Percentiles rank a stretch among this genome's conserved stretches.
phyloP scores from a whole-genome alignment of 2,113 vertebrate genomes.

The Numenius arquata region DNA sequence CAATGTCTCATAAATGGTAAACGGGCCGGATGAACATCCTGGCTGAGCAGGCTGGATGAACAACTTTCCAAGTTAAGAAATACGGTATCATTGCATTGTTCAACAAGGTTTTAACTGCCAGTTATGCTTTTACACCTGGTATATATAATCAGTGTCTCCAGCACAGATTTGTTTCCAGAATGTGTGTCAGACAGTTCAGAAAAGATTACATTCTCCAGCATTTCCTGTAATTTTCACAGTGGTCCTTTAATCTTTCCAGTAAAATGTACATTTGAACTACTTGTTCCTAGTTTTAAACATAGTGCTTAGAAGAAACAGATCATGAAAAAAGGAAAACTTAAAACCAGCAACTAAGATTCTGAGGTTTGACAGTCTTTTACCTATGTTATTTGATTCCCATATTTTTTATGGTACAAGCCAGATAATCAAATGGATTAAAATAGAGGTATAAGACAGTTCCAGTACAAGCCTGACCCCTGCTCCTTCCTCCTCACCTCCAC shows the following conservation, averaged over 20 bases:
- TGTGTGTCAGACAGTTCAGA: background rate
- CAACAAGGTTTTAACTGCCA: constrained; percentile 52
- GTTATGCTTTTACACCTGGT: constrained; percentile 3
- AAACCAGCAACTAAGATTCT: background rate
- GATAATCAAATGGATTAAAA: background rate
- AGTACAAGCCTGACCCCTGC: background rate
- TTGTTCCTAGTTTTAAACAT: background rate
- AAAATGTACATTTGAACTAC: background rate
- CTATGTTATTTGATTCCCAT: background rate
- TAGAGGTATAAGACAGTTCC: background rate
- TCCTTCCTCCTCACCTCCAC: background rate
- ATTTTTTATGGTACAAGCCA: background rate
- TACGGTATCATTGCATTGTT: constrained; percentile 10
- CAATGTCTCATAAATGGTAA: constrained; percentile 63
- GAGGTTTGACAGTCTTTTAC: background rate
- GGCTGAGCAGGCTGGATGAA: constrained; percentile 42
- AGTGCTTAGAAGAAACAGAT: background rate
- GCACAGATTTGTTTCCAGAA: background rate
- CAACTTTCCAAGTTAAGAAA: constrained; percentile 33
- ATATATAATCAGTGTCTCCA: background rate
- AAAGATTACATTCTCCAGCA: background rate
- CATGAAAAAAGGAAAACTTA: background rate
- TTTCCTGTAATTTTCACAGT: background rate
- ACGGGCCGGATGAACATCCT: constrained; percentile 19
- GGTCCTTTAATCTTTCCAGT: background rate